Evolutionary conservation across 2,113 vertebrate species (phyloP).

Genomic region (Gnathonemus longibarbis): DNA sequence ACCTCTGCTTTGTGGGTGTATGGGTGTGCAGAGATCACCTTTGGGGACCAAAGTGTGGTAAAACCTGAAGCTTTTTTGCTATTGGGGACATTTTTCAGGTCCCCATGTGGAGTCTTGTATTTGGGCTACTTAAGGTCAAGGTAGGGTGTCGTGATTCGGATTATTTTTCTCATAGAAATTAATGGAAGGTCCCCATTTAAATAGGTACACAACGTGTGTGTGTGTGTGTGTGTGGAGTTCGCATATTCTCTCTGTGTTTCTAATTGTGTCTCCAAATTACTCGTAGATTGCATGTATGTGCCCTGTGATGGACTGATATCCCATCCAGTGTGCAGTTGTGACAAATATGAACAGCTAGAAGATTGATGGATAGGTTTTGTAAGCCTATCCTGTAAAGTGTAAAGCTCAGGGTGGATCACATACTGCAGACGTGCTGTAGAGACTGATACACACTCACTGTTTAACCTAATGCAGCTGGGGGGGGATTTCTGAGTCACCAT

Average conservation of each 20-base stretch:
- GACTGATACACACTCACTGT: neutral
- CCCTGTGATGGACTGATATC: neutral
- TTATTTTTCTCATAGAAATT: too few relatives aligned
- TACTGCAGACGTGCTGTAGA: neutral
- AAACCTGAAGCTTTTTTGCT: too few relatives aligned
- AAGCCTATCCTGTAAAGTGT: neutral
- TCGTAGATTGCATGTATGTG: neutral
- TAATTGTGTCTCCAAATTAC: neutral
- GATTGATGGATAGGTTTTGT: neutral
- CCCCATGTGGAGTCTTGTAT: too few relatives aligned
- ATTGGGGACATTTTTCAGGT: too few relatives aligned
- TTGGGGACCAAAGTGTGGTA: too few relatives aligned
- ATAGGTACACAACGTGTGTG: too few relatives aligned
- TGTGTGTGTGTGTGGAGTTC: neutral
- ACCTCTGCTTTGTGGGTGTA: neutral
- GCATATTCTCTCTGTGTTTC: neutral
- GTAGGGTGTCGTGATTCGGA: too few relatives aligned
- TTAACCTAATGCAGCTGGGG: neutral
- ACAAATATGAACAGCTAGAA: neutral
- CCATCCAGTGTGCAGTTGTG: neutral
- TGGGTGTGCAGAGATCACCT: too few relatives aligned
- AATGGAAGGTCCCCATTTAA: too few relatives aligned
- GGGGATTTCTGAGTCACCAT: neutral
- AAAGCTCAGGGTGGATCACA: neutral
- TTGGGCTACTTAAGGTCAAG: too few relatives aligned